phyloP scores from a whole-genome alignment of 2,888 invertebrate genomes.

The Andrena fulva region DNA sequence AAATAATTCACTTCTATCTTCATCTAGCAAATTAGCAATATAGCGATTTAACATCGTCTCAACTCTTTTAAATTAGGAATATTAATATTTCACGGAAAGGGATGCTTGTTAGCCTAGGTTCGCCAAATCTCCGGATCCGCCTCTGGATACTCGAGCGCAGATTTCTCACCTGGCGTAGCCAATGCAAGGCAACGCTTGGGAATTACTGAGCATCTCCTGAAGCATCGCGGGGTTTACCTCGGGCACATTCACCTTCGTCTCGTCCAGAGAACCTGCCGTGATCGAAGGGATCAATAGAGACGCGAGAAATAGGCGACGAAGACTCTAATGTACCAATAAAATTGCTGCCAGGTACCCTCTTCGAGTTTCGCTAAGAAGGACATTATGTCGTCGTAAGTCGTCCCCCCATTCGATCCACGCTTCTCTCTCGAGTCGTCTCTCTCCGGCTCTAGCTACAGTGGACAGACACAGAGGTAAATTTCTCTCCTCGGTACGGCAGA shows the following conservation, averaged over 20 bases:
- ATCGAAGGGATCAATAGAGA: not conserved
- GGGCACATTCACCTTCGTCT: not conserved
- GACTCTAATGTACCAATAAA: conserved; percentile 3
- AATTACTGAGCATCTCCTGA: conserved; percentile 14
- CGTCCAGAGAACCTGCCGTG: conserved; percentile 27
- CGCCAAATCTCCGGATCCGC: no score
- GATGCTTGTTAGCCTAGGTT: no score
- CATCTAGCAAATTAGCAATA: no score
- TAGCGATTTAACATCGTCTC: no score
- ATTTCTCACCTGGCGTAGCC: conserved; percentile 23
- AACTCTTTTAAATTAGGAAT: no score
- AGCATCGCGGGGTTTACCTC: conserved; percentile 29
- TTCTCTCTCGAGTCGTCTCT: conserved; percentile 70
- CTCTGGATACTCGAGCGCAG: not conserved
- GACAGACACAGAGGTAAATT: not conserved
- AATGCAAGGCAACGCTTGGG: not conserved
- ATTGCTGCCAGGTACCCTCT: conserved; percentile 64
- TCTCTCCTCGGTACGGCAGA: not conserved
- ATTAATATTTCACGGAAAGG: no score
- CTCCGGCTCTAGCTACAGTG: conserved; percentile 74
- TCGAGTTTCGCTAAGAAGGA: conserved; percentile 77
- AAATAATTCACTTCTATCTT: no score
- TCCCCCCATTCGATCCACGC: conserved; percentile 59
- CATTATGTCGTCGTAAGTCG: conserved; percentile 81
- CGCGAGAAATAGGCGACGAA: not conserved